A percentile compares a stretch with the other conserved stretches of the same genome.
These are phyloP conservation scores for Anarsia innoxiella DNA, from an alignment of 2,888 invertebrate genomes.

Conservation along the genomic window DNA sequence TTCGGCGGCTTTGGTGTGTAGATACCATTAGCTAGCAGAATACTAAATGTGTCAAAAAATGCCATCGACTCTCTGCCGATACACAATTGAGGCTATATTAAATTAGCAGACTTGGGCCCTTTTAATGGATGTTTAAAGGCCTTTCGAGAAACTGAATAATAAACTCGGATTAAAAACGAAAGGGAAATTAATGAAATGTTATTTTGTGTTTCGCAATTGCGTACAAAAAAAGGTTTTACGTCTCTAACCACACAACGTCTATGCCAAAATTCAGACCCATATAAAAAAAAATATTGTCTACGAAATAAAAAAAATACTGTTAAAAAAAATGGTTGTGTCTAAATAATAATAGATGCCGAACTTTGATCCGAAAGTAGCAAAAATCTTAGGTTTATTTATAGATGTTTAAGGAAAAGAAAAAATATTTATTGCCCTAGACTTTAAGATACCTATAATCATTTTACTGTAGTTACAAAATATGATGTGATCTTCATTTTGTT, in stretches of 20 bases:
- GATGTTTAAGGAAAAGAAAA: conserved; percentile 60
- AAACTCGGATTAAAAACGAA: too few relatives aligned
- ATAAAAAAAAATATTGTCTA: conserved; percentile 26
- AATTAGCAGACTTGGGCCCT: too few relatives aligned
- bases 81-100: too few relatives aligned
- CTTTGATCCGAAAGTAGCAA: conserved; percentile 53
- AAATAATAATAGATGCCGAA: conserved; percentile 59
- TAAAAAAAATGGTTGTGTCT: conserved; percentile 70
- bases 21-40: too few relatives aligned
- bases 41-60: too few relatives aligned
- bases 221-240: conserved; percentile 30
- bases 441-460: conserved; percentile 60
- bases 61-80: too few relatives aligned
- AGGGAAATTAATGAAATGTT: too few relatives aligned
- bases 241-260: conserved; percentile 36
- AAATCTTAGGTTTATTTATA: conserved; percentile 70
- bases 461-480: conserved; percentile 57
- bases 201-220: too few relatives aligned
- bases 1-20: too few relatives aligned
- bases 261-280: conserved; percentile 61
- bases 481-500: conserved; percentile 21
- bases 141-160: too few relatives aligned
- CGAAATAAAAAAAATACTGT: conserved; percentile 47
- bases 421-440: conserved; percentile 68
- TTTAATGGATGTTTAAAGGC: too few relatives aligned